Percentiles rank a stretch among this genome's conserved stretches.
phyloP scores from a whole-genome alignment of 35 echinoderm and acorn worm species.

The Lytechinus variegatus region DNA sequence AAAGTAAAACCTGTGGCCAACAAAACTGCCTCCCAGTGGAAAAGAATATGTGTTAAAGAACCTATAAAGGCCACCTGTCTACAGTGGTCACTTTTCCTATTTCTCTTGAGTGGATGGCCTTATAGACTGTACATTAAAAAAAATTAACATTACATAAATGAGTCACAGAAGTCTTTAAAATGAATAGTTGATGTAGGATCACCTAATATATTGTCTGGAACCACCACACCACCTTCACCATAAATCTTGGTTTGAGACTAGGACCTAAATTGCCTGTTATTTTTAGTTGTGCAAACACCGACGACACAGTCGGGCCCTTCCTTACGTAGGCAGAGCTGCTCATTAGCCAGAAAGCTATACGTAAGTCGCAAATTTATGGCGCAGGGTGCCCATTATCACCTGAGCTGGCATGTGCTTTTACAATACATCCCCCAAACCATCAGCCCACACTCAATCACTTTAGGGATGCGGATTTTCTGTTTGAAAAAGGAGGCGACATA shows the following conservation, averaged over 20 bases:
- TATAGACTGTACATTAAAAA: too few species aligned
- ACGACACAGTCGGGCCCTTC: not conserved
- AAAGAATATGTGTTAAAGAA: too few species aligned
- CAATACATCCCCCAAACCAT: not conserved
- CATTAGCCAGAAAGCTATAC: constrained; percentile 31
- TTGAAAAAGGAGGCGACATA: constrained; percentile 27
- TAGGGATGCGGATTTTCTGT: not conserved
- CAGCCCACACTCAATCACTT: not conserved
- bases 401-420: not conserved
- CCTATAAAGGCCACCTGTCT: too few species aligned
- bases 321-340: constrained; percentile 18
- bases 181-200: too few species aligned
- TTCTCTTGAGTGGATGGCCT: too few species aligned
- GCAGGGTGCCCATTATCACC: not conserved
- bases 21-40: too few species aligned
- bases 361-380: constrained; percentile 22
- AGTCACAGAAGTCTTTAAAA: too few species aligned
- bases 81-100: too few species aligned
- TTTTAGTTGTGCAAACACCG: constrained; percentile 26
- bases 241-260: not conserved
- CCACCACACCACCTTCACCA: not conserved
- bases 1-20: too few species aligned
- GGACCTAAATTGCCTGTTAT: not conserved
- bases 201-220: not conserved
- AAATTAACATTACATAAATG: too few species aligned